Conservation (phyloP, 2,888 invertebrate genomes). For the Agonopterix alstromeriana region DNA sequence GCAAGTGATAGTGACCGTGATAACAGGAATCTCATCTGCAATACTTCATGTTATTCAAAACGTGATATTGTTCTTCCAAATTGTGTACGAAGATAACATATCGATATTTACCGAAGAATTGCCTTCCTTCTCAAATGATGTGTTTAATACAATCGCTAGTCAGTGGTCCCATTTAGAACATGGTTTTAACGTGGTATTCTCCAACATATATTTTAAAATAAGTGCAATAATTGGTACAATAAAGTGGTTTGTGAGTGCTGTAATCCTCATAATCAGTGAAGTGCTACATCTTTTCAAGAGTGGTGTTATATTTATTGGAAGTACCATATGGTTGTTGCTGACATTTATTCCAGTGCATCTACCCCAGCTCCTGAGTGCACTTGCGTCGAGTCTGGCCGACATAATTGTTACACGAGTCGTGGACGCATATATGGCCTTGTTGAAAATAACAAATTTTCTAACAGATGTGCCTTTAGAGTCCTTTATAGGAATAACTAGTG, state of each 20-base stretch:
- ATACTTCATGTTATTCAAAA: slow-evolving; percentile 22
- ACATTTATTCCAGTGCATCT: slow-evolving; percentile 62
- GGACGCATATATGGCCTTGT: slow-evolving; percentile 46
- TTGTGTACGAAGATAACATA: slow-evolving; percentile 64
- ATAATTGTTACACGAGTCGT: slow-evolving; percentile 25
- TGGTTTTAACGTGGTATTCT: slow-evolving; percentile 22
- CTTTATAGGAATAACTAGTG: slow-evolving; percentile 54
- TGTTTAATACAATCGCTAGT: slow-evolving; percentile 18
- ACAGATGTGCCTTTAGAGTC: slow-evolving; percentile 69
- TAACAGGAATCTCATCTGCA: slow-evolving; percentile 31
- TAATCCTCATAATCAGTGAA: slow-evolving; percentile 36
- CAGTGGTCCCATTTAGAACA: slow-evolving; percentile 28
- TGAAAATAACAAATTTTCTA: slow-evolving; percentile 58
- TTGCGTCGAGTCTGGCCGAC: slow-evolving; percentile 30
- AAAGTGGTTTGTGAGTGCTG: slow-evolving; percentile 27
- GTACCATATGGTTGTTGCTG: slow-evolving; percentile 54
- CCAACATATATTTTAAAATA: slow-evolving; percentile 25
- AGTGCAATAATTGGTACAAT: slow-evolving; percentile 22
- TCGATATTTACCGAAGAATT: slow-evolving; percentile 55
- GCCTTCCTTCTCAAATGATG: slow-evolving; percentile 35
- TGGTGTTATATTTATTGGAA: slow-evolving; percentile 46
- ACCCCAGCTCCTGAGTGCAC: slow-evolving; percentile 39
- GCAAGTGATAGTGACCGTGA: slow-evolving; percentile 44
- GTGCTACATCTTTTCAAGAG: slow-evolving; percentile 40
- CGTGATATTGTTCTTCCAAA: slow-evolving; percentile 41